Conservation (phyloP, 2,113 vertebrate species). For the Pteruthius melanotis region DNA sequence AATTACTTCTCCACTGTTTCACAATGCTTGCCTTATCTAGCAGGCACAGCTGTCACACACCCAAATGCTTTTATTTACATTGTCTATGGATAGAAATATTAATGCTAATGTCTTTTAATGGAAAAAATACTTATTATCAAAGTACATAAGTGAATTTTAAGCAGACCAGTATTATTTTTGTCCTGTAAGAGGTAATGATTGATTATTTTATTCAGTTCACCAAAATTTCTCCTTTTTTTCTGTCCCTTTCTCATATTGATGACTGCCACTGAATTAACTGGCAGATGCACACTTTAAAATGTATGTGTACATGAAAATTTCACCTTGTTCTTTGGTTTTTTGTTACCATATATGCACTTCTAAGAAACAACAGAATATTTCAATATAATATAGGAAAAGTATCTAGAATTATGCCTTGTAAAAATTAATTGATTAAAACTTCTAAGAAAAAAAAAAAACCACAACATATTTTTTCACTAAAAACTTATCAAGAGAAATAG, state of each 20-base stretch:
- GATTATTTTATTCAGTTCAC: conserved; percentile 3
- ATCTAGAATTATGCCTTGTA: not conserved
- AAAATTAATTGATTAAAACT: not conserved
- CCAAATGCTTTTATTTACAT: conserved; percentile 56
- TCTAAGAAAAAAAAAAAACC: not conserved
- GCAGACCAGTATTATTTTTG: not conserved
- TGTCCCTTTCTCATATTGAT: not conserved
- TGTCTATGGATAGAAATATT: conserved; percentile 43
- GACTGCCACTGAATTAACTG: not conserved
- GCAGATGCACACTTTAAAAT: not conserved
- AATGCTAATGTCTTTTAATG: conserved; percentile 27
- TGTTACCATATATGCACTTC: not conserved
- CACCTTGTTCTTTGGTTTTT: not conserved
- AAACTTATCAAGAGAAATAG: not conserved
- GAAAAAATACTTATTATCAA: conserved; percentile 14
- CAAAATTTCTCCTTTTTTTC: not conserved
- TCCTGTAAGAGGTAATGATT: not conserved
- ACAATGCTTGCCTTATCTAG: conserved; percentile 69
- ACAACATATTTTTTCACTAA: not conserved
- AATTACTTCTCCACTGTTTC: conserved; percentile 67
- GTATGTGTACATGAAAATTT: not conserved
- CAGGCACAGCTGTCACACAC: conserved; percentile 64
- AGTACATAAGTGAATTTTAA: conserved; percentile 38
- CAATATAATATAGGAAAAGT: not conserved
- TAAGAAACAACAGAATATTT: not conserved